Evolutionary conservation across 1,140 invertebrate species (phyloP).

Genomic region (Trachymyrmex cornetzi): DNA sequence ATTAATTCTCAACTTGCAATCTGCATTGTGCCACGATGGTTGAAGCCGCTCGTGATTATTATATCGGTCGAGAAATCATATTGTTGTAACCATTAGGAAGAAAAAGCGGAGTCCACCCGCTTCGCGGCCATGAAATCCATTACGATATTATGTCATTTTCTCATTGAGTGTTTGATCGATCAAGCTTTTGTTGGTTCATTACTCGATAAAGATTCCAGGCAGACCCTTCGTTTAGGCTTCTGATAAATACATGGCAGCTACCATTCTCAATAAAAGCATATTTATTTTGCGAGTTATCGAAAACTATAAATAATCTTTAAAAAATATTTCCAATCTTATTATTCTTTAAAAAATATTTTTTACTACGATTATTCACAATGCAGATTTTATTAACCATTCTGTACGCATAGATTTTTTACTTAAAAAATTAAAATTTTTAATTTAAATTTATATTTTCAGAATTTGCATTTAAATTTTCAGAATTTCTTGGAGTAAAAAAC

Average conservation of each 20-base stretch:
- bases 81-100: not conserved
- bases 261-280: not conserved
- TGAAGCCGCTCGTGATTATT: conserved; percentile 56
- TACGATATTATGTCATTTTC: conserved; percentile 50
- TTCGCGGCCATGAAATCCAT: conserved; percentile 39
- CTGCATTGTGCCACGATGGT: conserved; percentile 56
- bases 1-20: conserved; percentile 77
- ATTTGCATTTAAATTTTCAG: not conserved
- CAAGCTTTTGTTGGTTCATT: conserved; percentile 52
- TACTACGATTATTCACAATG: not conserved
- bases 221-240: not conserved
- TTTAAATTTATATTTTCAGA: conserved; percentile 6
- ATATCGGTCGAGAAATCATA: conserved; percentile 51
- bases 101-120: not conserved
- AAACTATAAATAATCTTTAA: not conserved
- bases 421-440: not conserved
- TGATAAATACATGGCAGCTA: not conserved
- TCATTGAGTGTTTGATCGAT: conserved; percentile 48
- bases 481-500: not conserved
- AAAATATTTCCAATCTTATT: too few relatives aligned
- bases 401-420: not conserved
- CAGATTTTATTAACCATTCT: not conserved
- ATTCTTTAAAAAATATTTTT: not conserved
- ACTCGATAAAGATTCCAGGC: not conserved
- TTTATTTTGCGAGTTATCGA: not conserved